Conservation (phyloP, 2,797 vertebrate genomes). For the Furcifer pardalis region DNA sequence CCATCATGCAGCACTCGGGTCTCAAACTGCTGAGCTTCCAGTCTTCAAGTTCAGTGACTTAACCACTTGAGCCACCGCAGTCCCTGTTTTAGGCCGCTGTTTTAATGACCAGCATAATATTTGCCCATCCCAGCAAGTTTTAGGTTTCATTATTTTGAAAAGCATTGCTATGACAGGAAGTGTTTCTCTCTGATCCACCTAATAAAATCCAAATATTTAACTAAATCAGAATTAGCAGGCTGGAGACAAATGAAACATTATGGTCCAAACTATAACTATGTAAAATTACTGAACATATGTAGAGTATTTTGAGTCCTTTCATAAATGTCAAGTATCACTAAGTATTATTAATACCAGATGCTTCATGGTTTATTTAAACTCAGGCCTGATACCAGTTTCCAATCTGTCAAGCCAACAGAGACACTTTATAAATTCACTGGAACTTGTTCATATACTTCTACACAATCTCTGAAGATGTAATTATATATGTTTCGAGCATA, state of each 20-base stretch:
- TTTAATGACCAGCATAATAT: neutral
- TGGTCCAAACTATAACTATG: neutral
- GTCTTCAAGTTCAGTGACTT: too few species aligned
- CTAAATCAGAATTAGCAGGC: neutral
- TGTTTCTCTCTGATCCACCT: neutral
- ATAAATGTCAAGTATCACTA: neutral
- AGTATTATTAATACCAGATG: neutral
- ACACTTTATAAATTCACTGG: neutral
- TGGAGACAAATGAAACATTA: neutral
- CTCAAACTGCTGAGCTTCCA: too few species aligned
- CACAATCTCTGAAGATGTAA: neutral
- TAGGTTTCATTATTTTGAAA: neutral
- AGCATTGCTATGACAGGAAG: neutral
- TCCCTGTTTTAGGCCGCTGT: too few species aligned
- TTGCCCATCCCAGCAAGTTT: neutral
- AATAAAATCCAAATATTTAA: neutral
- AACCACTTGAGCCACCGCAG: too few species aligned
- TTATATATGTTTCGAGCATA: neutral
- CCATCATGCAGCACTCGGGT: too few species aligned
- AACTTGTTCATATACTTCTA: neutral
- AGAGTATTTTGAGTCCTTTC: neutral
- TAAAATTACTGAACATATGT: neutral
- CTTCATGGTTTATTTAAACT: conserved; percentile 10
- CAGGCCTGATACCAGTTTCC: neutral
- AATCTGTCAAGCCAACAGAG: neutral